phyloP scores from a whole-genome alignment of 2,797 vertebrate species.

The Eupleurogrammus muticus region DNA sequence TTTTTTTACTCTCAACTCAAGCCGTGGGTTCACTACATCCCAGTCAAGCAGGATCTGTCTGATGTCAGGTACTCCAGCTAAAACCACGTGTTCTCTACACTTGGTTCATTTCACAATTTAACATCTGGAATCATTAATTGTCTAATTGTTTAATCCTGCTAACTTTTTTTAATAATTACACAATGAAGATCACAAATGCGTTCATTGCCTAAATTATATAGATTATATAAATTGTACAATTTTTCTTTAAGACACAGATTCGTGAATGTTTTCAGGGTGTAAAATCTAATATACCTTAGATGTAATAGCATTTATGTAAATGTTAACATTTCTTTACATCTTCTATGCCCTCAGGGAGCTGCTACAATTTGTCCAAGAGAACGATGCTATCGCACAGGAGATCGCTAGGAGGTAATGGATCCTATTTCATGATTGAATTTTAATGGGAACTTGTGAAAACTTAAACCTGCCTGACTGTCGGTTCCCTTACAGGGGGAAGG shows the following conservation, averaged over 20 bases:
- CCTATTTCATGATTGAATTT: not conserved
- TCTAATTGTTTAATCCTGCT: too few relatives aligned
- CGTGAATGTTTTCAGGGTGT: not conserved
- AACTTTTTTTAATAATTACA: too few relatives aligned
- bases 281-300: not conserved
- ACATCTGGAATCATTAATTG: too few relatives aligned
- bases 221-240: too few relatives aligned
- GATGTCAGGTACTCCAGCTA: conserved; percentile 86
- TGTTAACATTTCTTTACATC: not conserved
- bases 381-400: conserved; percentile 89
- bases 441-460: too few relatives aligned
- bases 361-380: conserved; percentile 92
- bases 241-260: not conserved
- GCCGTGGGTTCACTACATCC: conserved; percentile 98
- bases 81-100: not conserved
- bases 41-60: conserved; percentile 91
- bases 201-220: too few relatives aligned
- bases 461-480: not conserved
- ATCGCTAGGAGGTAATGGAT: conserved; percentile 89
- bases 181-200: too few relatives aligned
- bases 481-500: conserved; percentile 84
- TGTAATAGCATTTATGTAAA: not conserved
- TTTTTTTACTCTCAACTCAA: conserved; percentile 95
- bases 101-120: not conserved
- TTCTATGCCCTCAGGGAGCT: conserved; percentile 85